These are phyloP conservation scores for Turdus rufiventris DNA, from an alignment of 2,113 vertebrate species.

Conservation along the genomic window DNA sequence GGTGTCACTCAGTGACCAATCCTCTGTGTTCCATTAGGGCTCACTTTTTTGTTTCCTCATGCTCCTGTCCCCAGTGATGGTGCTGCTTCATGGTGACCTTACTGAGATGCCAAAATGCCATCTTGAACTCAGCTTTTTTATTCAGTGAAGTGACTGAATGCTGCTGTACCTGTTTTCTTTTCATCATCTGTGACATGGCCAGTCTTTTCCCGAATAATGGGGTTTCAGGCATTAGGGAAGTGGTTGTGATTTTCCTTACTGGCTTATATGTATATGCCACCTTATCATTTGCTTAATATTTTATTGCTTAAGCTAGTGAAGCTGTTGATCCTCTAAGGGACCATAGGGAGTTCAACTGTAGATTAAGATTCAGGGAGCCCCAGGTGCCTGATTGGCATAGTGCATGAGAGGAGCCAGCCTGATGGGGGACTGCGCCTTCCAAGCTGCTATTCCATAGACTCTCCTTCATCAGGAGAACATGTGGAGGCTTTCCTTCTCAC, in stretches of 20 bases:
- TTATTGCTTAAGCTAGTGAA: background rate
- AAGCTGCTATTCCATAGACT: background rate
- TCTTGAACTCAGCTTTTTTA: background rate
- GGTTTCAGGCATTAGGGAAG: background rate
- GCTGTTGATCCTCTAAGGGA: background rate
- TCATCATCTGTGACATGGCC: background rate
- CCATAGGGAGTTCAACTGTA: background rate
- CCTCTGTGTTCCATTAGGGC: background rate
- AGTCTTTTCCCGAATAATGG: background rate
- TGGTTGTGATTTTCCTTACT: background rate
- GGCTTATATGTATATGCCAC: background rate
- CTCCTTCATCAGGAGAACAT: background rate
- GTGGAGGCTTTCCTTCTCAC: background rate
- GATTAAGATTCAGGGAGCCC: background rate
- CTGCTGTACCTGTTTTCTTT: background rate
- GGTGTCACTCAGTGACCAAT: background rate
- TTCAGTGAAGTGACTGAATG: background rate
- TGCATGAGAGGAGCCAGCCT: background rate
- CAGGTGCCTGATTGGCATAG: background rate
- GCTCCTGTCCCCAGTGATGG: background rate
- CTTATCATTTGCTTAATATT: background rate
- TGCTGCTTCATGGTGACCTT: background rate
- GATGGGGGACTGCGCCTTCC: fast-evolving
- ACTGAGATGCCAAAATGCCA: background rate
- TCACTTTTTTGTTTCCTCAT: background rate